Percentiles rank a stretch among this genome's conserved stretches.
Evolutionary conservation across 37 sponge, comb jelly and placozoan genomes (phyloP).

Genomic region (Axinella damicornis): DNA sequence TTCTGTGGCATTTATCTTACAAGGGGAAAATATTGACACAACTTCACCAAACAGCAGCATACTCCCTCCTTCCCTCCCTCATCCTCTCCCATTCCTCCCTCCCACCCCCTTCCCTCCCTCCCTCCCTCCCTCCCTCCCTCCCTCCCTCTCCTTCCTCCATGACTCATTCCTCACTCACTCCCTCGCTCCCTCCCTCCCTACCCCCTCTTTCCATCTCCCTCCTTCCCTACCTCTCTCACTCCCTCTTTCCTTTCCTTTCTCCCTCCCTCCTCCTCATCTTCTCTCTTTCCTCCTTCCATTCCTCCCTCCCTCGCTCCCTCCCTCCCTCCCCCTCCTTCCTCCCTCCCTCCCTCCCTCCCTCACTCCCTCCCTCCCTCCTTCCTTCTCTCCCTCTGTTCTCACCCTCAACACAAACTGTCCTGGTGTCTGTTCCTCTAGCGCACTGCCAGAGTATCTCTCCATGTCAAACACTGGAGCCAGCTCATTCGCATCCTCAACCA

Average conservation of each 20-base stretch:
- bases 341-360: too few species aligned
- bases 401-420: slow-evolving; percentile 25
- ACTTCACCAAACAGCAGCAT: too few species aligned
- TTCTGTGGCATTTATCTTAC: slow-evolving; percentile 44
- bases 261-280: slow-evolving; percentile 5
- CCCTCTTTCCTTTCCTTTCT: neutral
- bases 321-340: neutral
- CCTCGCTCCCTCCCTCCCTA: neutral
- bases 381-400: slow-evolving; percentile 7
- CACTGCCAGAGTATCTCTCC: neutral
- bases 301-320: neutral
- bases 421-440: slow-evolving; percentile 22
- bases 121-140: neutral
- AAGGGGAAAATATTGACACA: too few species aligned
- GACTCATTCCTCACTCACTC: too few species aligned
- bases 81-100: slow-evolving; percentile 8
- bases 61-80: neutral
- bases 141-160: slow-evolving; percentile 14
- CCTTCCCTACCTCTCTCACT: too few species aligned
- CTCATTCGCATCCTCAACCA: slow-evolving; percentile 49
- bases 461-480: slow-evolving; percentile 37
- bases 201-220: slow-evolving; percentile 10
- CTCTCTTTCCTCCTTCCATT: too few species aligned
- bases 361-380: neutral
- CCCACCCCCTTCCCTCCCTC: neutral